A percentile compares a stretch with the other conserved stretches of the same genome.
phyloP scores from a whole-genome alignment of 2,888 invertebrate species.

The Epirrita christyi region DNA sequence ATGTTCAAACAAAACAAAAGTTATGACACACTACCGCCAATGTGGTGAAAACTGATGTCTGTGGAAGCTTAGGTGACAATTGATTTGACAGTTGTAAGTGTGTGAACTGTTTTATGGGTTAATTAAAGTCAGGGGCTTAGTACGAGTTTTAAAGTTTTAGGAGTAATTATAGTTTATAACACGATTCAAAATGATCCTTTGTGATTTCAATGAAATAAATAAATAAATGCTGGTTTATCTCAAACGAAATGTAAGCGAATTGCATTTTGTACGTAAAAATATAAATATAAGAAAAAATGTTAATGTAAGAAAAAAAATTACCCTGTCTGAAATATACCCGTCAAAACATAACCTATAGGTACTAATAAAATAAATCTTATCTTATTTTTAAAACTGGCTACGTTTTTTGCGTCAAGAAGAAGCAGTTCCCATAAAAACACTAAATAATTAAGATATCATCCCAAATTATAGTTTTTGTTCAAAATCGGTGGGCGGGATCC shows the following conservation, averaged over 20 bases:
- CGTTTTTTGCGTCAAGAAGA: slow-evolving; percentile 17
- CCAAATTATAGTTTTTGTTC: slow-evolving; percentile 30
- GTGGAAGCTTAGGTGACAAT: slow-evolving; percentile 31
- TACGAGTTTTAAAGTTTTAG: too few species aligned
- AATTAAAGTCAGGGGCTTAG: background rate
- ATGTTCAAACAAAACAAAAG: slow-evolving; percentile 4
- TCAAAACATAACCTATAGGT: slow-evolving; percentile 18
- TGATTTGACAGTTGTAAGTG: slow-evolving; percentile 33
- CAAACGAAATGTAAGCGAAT: too few species aligned
- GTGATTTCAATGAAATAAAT: too few species aligned
- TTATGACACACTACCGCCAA: slow-evolving; percentile 27
- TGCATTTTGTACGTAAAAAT: too few species aligned
- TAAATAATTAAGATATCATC: slow-evolving; percentile 34
- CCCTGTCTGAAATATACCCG: too few species aligned
- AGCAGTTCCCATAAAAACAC: slow-evolving; percentile 23
- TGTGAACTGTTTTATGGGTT: slow-evolving; percentile 17
- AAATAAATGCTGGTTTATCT: too few species aligned
- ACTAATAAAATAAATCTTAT: slow-evolving; percentile 16
- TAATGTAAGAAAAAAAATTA: too few species aligned
- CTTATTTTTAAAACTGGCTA: background rate
- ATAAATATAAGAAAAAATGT: too few species aligned
- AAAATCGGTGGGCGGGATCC: slow-evolving; percentile 30
- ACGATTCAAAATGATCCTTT: too few species aligned
- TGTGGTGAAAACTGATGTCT: slow-evolving; percentile 33
- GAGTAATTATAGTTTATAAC: too few species aligned